phyloP scores from a whole-genome alignment of 2,888 invertebrate genomes.

The Callosobruchus maculatus region DNA sequence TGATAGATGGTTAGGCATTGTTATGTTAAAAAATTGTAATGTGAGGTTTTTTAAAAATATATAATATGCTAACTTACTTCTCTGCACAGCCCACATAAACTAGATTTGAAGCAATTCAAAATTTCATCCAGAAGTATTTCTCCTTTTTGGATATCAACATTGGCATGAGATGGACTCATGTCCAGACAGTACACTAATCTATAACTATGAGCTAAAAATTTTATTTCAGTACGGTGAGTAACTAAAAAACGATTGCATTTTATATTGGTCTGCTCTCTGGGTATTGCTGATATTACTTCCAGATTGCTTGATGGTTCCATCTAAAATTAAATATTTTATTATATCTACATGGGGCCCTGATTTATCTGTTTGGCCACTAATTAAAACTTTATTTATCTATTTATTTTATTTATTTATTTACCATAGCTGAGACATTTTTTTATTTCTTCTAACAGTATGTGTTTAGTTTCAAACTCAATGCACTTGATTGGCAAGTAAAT shows the following conservation, averaged over 20 bases:
- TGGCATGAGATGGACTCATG: conserved; percentile 71
- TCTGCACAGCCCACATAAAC: conserved; percentile 55
- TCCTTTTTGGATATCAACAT: conserved; percentile 62
- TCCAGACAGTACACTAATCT: conserved; percentile 73
- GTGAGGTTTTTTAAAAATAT: conserved; percentile 1
- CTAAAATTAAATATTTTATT: background rate
- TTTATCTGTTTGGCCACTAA: too few relatives aligned
- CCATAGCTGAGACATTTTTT: too few relatives aligned
- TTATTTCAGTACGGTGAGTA: conserved; percentile 57
- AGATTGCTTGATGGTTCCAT: conserved; percentile 54
- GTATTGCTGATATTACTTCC: conserved; percentile 62
- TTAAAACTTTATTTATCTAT: too few relatives aligned
- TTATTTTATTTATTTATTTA: too few relatives aligned
- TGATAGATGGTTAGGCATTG: too few relatives aligned
- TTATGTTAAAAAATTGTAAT: too few relatives aligned
- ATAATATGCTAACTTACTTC: conserved; percentile 48
- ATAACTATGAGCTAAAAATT: conserved; percentile 68
- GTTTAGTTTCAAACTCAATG: too few relatives aligned
- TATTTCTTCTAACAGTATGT: too few relatives aligned
- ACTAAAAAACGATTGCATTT: conserved; percentile 53
- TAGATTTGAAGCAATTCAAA: conserved; percentile 54
- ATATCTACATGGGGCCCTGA: background rate
- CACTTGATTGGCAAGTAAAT: too few relatives aligned
- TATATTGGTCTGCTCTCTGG: conserved; percentile 50
- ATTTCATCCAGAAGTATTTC: conserved; percentile 62